phyloP scores from a whole-genome alignment of 2,888 invertebrate species.

The Zeuzera pyrina region DNA sequence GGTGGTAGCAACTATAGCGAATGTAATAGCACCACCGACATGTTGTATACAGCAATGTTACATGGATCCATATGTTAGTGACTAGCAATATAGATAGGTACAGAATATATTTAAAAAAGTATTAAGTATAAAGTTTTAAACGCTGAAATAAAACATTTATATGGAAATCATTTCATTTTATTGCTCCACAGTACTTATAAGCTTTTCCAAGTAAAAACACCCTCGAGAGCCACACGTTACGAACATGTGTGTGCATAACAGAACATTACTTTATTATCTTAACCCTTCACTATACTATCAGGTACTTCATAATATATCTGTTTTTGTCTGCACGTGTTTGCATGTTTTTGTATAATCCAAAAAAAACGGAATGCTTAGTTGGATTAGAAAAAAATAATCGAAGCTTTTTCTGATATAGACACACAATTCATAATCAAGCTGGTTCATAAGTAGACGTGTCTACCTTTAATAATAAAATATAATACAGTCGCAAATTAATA shows the following conservation, averaged over 20 bases:
- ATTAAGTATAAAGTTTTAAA: too few species aligned
- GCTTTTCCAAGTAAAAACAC: conserved; percentile 49
- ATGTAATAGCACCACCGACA: too few species aligned
- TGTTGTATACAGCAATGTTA: too few species aligned
- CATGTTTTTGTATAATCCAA: conserved; percentile 25
- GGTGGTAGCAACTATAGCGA: too few species aligned
- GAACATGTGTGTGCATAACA: conserved; percentile 52
- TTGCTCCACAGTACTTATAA: conserved; percentile 58
- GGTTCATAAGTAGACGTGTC: conserved; percentile 17
- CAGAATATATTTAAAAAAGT: too few species aligned
- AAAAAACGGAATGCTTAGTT: conserved; percentile 27
- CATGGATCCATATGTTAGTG: too few species aligned
- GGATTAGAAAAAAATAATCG: conserved; percentile 18
- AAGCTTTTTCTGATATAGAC: conserved; percentile 36
- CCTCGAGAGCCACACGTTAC: conserved; percentile 38
- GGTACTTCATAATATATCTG: conserved; percentile 49
- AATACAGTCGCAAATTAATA: conserved; percentile 15
- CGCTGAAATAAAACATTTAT: conserved; percentile 31
- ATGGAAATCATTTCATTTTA: conserved; percentile 55
- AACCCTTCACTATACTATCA: conserved; percentile 48
- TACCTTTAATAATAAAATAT: conserved; percentile 10
- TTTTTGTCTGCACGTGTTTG: conserved; percentile 21
- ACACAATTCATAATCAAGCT: conserved; percentile 41
- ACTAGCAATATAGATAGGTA: too few species aligned
- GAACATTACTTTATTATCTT: conserved; percentile 31